Evolutionary conservation across 2,888 invertebrate species (phyloP), one percentile per base, ranked within the genome.

Genomic region (Cosmopolites sordidus): DNA sequence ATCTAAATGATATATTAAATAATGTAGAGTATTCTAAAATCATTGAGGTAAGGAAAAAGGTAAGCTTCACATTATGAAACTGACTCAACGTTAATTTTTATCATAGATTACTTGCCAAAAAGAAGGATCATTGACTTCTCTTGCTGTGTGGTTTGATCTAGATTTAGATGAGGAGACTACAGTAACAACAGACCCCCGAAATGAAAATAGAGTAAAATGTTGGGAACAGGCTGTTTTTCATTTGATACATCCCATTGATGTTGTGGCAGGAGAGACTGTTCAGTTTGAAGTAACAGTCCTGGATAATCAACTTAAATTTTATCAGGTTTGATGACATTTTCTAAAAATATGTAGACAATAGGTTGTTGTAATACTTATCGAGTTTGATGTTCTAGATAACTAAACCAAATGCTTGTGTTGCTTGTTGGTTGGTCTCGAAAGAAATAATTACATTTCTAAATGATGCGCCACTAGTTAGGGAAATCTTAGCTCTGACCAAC

Each of bases 181-280:
- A 0, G 73, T 89, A 33, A 81, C 83, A 44, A 84, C 85, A 6
- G 77, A 83, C 58, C 85, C 86, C 1, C 74, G 69, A 50, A 72
- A 74, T 18, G 69, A 71, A 4, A 64, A 70, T 1, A 70, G 75
- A 58, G 75, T 77, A 2, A 75, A 78, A 56, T 88, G 88, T 63
- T 91, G 90, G 90, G 88, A 90, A 66, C 87, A 88, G 67, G 87
- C 87, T 5, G 75, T 90, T 33, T 87, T 85, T 68, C 83, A 80
- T 70, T 73, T 81, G 54, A 72, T 75, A 44, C 65, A 76, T 59
- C 77, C 80, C 1, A 48, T 71, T 12, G 17, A 58, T 6, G 61
- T 65, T 3, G 49, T 44, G 8, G 55, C 50, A 44, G 61, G 61
- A 9, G 51, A 65, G 5, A 45, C 40, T 1, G 17, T 68, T n/a